Evolutionary conservation across 2,888 invertebrate genomes (phyloP), one percentile per base, ranked within the genome.

Genomic region (Agelastica alni): DNA sequence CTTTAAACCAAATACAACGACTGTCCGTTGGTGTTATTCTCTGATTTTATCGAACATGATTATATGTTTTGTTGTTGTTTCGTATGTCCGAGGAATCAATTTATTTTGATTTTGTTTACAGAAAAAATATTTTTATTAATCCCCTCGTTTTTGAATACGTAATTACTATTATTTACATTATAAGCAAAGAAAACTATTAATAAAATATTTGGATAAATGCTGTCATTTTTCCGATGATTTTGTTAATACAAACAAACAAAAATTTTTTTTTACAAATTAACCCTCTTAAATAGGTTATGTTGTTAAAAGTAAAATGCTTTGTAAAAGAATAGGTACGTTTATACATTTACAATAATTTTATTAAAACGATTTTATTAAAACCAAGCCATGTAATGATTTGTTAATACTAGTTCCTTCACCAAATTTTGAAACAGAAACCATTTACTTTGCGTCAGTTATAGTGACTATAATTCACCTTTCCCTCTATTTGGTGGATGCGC

Each of bases 21-120:
- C 17, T 10, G 47, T 36, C 17, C 26, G 43, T 22, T 32, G 20
- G 9, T 53, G 45, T 41, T 56, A 52, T 51, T 52, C 42, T 12
- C 42, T 49, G 56, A 57, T 57, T 57, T 57, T 57, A 57, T 57
- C 56, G 34, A 36, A 42, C 22, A 53, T 56, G 45, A 56, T 56
- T 51, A 56, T 47, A 56, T 28, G 46, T 31, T n/a, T 48, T 56
- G 44, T 48, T 48, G 43, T 43, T 43, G 41, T 48, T 41, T 30
- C 20, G 28, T 48, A 31, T 42, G 32, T 41, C 20, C 14, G 9
- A 22, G 9, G 18, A 49, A 49, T 41, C 41, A 49, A 42, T 49
- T 49, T 49, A 49, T 49, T 49, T 41, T 30, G 20, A 49, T 49
- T 49, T 32, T 49, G 41, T 49, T 49, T 49, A 20, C 10, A 22